Conservation (phyloP, 37 sponge, comb jelly and placozoan species). For the Corticium candelabrum region DNA sequence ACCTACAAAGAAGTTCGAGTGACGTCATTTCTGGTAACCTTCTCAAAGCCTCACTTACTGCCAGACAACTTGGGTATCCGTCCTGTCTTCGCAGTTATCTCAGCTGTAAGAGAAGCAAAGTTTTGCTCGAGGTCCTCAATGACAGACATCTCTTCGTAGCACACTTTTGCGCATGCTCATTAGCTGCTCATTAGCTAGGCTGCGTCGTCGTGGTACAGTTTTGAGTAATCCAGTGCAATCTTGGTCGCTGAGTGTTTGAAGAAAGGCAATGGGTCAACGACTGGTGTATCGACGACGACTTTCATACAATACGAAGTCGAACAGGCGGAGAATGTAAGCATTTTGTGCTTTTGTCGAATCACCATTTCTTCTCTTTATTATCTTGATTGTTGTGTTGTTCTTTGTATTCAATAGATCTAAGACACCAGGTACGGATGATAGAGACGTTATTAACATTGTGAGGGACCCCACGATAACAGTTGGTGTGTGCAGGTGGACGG, state of each 20-base stretch:
- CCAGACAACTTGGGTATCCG: background rate
- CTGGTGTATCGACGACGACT: slow-evolving; percentile 76
- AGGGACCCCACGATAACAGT: background rate
- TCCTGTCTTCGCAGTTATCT: background rate
- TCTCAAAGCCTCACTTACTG: background rate
- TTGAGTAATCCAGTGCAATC: background rate
- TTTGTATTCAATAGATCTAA: background rate
- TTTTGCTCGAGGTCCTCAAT: background rate
- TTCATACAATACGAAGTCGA: slow-evolving; percentile 82
- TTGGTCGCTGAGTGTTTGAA: background rate
- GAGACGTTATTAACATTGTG: background rate
- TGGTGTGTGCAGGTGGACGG: slow-evolving; percentile 56
- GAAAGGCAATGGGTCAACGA: slow-evolving; percentile 53
- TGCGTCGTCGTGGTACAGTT: background rate
- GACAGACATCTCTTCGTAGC: background rate
- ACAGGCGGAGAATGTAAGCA: slow-evolving; percentile 71
- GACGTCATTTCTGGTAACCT: background rate
- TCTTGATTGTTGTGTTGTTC: background rate
- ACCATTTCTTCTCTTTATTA: background rate
- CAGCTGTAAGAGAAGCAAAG: background rate
- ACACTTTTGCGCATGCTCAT: background rate
- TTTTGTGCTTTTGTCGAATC: background rate
- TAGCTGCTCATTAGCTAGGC: background rate
- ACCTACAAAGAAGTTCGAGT: background rate
- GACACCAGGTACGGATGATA: background rate